These are phyloP conservation scores for Hoplodrina ambigua DNA, from an alignment of 2,888 invertebrate species.

Conservation along the genomic window DNA sequence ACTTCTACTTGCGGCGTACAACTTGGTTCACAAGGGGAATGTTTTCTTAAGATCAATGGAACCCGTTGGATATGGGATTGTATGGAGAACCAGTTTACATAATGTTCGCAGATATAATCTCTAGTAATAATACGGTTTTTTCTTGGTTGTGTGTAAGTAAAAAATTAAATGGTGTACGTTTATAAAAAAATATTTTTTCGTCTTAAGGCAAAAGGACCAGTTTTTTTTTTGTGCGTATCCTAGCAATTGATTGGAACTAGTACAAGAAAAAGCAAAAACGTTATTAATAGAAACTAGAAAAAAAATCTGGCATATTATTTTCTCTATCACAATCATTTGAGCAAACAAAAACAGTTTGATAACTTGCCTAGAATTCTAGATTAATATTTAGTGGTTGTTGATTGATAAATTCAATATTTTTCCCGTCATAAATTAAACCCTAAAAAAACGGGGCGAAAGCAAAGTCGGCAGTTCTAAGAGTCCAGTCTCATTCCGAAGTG, in stretches of 20 bases:
- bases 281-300: no score
- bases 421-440: conserved; percentile 10
- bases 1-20: conserved; percentile 36
- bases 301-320: no score
- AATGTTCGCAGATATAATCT: conserved; percentile 61
- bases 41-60: conserved; percentile 63
- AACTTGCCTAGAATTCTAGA: not conserved
- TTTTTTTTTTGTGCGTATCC: conserved; percentile 3
- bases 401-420: conserved; percentile 3
- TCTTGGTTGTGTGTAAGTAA: conserved; percentile 15
- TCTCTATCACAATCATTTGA: no score
- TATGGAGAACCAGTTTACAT: conserved; percentile 60
- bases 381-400: not conserved
- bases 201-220: not conserved
- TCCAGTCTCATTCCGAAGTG: conserved; percentile 39
- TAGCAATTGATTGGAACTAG: not conserved
- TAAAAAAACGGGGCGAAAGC: not conserved
- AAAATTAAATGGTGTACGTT: not conserved
- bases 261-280: not conserved
- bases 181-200: not conserved
- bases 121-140: conserved; percentile 31
- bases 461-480: conserved; percentile 37
- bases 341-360: no score
- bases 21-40: conserved; percentile 55
- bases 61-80: conserved; percentile 44